phyloP scores from a whole-genome alignment of 2,797 vertebrate genomes.

The Rhincodon typus region DNA sequence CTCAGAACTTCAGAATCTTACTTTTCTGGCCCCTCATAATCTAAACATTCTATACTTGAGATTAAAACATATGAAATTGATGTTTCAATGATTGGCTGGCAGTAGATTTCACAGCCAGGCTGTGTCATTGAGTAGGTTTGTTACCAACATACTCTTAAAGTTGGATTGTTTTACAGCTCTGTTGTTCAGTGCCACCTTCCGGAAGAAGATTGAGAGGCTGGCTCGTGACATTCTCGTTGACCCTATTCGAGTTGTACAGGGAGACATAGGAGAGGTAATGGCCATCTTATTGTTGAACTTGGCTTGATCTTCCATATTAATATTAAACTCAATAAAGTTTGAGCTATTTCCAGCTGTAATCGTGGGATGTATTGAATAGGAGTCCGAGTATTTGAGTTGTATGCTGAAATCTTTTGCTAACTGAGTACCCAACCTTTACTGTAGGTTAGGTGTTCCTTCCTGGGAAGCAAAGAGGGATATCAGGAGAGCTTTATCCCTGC shows the following conservation, averaged over 20 bases:
- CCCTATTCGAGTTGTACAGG: conserved; percentile 94
- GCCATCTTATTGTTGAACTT: background rate
- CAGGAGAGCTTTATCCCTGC: background rate
- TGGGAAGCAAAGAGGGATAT: too few species aligned
- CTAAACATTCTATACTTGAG: background rate
- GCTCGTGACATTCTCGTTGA: conserved; percentile 91
- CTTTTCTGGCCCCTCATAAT: background rate
- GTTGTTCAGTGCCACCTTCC: conserved; percentile 93
- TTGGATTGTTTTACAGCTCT: conserved; percentile 63
- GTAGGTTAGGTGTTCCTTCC: background rate
- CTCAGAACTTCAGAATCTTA: background rate
- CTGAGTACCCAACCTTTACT: background rate
- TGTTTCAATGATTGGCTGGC: background rate
- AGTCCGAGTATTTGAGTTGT: background rate
- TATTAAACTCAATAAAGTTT: background rate
- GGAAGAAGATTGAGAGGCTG: conserved; percentile 93
- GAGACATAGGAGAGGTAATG: conserved; percentile 93
- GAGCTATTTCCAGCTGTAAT: background rate
- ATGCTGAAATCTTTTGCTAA: background rate
- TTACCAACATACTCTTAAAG: background rate
- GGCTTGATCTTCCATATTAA: background rate
- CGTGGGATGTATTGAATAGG: background rate
- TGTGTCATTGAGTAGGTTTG: background rate
- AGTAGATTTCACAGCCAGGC: background rate
- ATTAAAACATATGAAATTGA: background rate